Conservation (phyloP, 1,140 invertebrate species). For the Anadara kagoshimensis region DNA sequence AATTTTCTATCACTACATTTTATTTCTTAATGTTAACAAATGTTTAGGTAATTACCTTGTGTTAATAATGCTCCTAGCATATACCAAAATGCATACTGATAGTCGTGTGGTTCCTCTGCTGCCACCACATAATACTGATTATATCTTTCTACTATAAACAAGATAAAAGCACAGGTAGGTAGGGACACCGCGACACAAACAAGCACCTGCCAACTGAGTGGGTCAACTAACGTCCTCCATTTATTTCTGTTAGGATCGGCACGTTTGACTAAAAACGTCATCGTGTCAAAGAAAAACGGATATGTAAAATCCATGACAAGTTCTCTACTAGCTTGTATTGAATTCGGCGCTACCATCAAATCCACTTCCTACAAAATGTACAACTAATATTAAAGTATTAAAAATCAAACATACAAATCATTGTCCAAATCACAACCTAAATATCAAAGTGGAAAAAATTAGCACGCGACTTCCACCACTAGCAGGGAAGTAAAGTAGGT, state of each 20-base stretch:
- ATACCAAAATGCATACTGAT: conserved; percentile 57
- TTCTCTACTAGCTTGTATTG: conserved; percentile 44
- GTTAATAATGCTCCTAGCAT: conserved; percentile 54
- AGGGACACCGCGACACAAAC: not conserved
- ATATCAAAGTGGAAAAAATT: too few relatives aligned
- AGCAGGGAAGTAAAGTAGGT: too few relatives aligned
- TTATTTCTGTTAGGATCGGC: conserved; percentile 54
- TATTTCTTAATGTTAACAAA: too few relatives aligned
- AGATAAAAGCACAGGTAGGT: not conserved
- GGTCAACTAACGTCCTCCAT: conserved; percentile 57
- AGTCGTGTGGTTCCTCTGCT: conserved; percentile 32
- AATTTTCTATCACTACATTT: too few relatives aligned
- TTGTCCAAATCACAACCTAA: too few relatives aligned
- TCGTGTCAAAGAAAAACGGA: conserved; percentile 55
- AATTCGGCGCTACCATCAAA: conserved; percentile 50
- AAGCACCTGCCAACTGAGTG: conserved; percentile 50
- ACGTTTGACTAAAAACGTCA: conserved; percentile 52
- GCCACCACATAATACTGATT: not conserved
- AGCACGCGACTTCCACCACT: too few relatives aligned
- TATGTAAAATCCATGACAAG: conserved; percentile 60
- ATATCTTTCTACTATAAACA: not conserved
- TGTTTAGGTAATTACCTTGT: conserved; percentile 56
- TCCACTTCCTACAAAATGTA: conserved; percentile 53
- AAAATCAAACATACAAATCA: too few relatives aligned
- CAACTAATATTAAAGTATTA: too few relatives aligned